Conservation (phyloP, 1,140 invertebrate species). For the Hormaphis cornu region DNA sequence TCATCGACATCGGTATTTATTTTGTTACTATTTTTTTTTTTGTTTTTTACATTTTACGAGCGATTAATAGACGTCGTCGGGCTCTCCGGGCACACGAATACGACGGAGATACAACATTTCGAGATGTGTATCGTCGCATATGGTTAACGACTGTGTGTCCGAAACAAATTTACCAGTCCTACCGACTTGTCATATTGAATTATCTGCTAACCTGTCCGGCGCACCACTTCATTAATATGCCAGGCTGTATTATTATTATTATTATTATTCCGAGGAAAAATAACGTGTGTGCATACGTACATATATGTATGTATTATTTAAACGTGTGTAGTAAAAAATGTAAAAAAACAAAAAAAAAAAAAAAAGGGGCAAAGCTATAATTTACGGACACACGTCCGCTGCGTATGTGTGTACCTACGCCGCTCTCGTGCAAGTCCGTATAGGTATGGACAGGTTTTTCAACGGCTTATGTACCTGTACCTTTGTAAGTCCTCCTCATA, state of each 20-base stretch:
- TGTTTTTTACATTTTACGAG: neutral
- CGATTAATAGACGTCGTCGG: constrained; percentile 28
- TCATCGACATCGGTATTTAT: too few relatives aligned
- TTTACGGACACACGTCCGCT: neutral
- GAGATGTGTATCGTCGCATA: constrained; percentile 4
- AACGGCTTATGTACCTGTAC: neutral
- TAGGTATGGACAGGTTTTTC: constrained; percentile 2
- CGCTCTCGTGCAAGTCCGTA: neutral
- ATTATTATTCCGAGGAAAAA: constrained; percentile 5
- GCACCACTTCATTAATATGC: constrained; percentile 28
- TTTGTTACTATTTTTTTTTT: neutral
- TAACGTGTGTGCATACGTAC: neutral
- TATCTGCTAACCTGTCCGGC: constrained; percentile 22
- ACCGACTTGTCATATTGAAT: constrained; percentile 28
- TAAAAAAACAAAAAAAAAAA: too few relatives aligned
- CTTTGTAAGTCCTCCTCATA: neutral
- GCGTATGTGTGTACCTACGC: neutral
- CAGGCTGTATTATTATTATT: constrained; percentile 6
- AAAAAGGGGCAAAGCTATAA: constrained; percentile 17
- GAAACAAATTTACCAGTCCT: constrained; percentile 30
- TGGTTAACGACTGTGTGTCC: constrained; percentile 15
- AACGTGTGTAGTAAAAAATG: too few relatives aligned
- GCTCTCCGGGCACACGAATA: constrained; percentile 8
- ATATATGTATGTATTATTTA: neutral
- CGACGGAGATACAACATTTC: too few relatives aligned